phyloP scores from a whole-genome alignment of 37 sponge, comb jelly and placozoan species.

The Chondrilla cf. caribensis region DNA sequence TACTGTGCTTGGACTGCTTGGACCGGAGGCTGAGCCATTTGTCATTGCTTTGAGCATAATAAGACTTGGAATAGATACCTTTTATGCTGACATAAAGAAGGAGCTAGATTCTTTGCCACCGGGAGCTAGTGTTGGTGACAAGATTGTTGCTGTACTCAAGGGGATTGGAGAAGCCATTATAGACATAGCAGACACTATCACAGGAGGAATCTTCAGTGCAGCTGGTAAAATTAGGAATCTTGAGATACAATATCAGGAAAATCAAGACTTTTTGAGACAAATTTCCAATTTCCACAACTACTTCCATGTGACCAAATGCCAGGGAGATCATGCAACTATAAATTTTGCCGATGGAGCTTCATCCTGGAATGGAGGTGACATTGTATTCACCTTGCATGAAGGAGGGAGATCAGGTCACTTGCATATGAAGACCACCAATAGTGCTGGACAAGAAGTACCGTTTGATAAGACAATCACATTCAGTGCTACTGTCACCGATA shows the following conservation, averaged over 20 bases:
- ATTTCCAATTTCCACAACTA: constrained; percentile 24
- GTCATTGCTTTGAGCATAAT: too few species aligned
- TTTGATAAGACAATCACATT: neutral
- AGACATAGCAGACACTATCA: neutral
- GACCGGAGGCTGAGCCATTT: too few species aligned
- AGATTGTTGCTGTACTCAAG: constrained; percentile 13
- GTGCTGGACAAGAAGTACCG: neutral
- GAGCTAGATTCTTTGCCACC: constrained; percentile 25
- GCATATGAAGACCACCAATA: neutral
- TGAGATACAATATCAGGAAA: neutral
- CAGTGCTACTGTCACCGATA: neutral
- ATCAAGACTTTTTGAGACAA: constrained; percentile 16
- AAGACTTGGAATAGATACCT: neutral
- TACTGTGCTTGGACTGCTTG: too few species aligned
- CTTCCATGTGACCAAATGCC: neutral
- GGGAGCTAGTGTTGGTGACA: constrained; percentile 16
- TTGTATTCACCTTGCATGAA: constrained; percentile 23
- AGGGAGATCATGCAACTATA: neutral
- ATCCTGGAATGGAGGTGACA: constrained; percentile 36
- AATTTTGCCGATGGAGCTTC: constrained; percentile 29
- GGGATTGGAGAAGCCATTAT: constrained; percentile 21
- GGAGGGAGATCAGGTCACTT: neutral
- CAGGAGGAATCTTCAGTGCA: constrained; percentile 8
- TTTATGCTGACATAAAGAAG: constrained; percentile 22
- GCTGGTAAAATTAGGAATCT: constrained; percentile 10